Evolutionary conservation across 2,888 invertebrate genomes (phyloP), one percentile per base, ranked within the genome.

Genomic region (Trachelus tabidus): DNA sequence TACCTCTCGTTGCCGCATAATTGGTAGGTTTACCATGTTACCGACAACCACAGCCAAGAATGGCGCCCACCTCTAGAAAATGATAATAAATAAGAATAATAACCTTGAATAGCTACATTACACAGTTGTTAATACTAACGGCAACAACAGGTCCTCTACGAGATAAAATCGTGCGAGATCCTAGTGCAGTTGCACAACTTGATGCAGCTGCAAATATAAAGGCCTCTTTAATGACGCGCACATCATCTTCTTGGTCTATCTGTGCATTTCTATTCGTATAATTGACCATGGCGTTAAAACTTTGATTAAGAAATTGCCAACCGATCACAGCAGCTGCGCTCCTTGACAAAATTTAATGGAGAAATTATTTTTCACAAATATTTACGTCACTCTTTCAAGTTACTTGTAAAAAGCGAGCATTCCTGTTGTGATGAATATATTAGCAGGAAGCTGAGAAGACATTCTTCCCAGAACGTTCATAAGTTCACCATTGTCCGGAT

Each of bases 331-430:
- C 80, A 34, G 34, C 75, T 15, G 82, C 73, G 23, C 82, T 82
- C 81, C 85, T 85, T 15, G 40, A 56, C 9, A 56, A 9, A 56
- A 12, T 4, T 68, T 73, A 31, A 76, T 33, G 37, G 6, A 1
- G 15, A 34, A 68, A 76, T n/a, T 15, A 71, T 31, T 35, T 73
- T 23, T 33, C 68, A 77, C 40, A 34, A 34, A 35, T 6, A 4
- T 23, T 37, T 34, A 12, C 68, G n/a, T 74, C n/a, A 15, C 30
- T 4, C 6, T 73, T 30, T 73, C 35, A 35, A 12, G 75, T 80
- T 81, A 87, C 87, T 83, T 87, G 81, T 84, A 84, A 73, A 84
- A 85, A 3, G 82, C 79, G 68, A 87, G 74, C 85, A 87, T 86
- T 15, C 83, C 79, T 3, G 83, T 69, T 4, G 84, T 85, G 23